A percentile compares a stretch with the other conserved stretches of the same genome.
Evolutionary conservation across 2,797 vertebrate genomes (phyloP).

Genomic region (Echeneis naucrates): DNA sequence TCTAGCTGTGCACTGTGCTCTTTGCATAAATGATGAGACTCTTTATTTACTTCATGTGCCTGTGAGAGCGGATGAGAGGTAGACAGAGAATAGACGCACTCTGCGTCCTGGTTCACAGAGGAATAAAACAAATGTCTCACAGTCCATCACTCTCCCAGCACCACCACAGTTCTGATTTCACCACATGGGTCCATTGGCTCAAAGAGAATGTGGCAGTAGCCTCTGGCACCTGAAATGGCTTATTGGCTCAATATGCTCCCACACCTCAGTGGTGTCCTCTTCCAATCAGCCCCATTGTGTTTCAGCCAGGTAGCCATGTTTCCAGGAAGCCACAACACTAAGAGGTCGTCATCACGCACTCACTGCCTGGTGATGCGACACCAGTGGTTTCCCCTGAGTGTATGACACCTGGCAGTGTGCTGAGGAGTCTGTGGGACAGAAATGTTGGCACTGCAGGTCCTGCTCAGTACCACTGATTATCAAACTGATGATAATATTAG

Average conservation of each 20-base stretch:
- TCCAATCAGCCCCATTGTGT: conserved; percentile 57
- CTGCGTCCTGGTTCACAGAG: conserved; percentile 8
- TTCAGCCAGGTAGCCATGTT: conserved; percentile 54
- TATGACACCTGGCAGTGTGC: conserved; percentile 66
- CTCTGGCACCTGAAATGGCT: conserved; percentile 54
- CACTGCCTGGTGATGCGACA: conserved; percentile 62
- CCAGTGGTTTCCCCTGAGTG: conserved; percentile 75
- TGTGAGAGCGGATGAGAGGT: conserved; percentile 3
- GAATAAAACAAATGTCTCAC: conserved; percentile 45
- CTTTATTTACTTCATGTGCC: conserved; percentile 39
- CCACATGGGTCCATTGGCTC: conserved; percentile 27
- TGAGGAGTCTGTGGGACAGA: conserved; percentile 50
- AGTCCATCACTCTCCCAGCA: conserved; percentile 44
- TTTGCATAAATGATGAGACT: conserved; percentile 43
- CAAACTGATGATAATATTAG: conserved; percentile 67
- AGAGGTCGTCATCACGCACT: conserved; percentile 67
- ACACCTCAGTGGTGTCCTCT: conserved; percentile 54
- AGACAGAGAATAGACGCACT: conserved; percentile 29
- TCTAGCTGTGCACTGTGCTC: conserved; percentile 42
- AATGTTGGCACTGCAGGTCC: conserved; percentile 51
- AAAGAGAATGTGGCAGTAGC: conserved; percentile 52
- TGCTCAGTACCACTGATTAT: conserved; percentile 72
- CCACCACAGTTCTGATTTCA: conserved; percentile 56
- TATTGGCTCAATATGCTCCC: conserved; percentile 44
- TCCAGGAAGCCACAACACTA: conserved; percentile 55